Evolutionary conservation across 2,113 vertebrate species (phyloP), one percentile per base, ranked within the genome.

Genomic region (Girardinichthys multiradiatus): DNA sequence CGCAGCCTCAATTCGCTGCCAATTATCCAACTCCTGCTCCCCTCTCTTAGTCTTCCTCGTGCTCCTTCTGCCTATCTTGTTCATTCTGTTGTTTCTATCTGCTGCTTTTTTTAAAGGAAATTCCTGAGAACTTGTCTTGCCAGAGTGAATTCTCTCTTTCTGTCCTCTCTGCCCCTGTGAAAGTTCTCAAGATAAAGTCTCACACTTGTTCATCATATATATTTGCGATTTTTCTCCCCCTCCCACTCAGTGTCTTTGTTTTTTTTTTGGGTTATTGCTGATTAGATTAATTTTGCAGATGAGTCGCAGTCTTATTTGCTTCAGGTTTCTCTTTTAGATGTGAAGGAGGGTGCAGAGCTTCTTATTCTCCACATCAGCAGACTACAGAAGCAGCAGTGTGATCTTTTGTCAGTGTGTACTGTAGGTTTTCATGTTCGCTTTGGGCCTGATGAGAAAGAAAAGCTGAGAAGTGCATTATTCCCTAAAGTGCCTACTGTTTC

Each of bases 21-120:
- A 97, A 97, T 95, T 98, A 93, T 97, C 94, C 95, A 93, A 96
- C 96, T 96, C 96, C 95, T 89, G 88, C 90, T 88, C 86, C 85
- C 84, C 83, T 75, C 86, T 30, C 94, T 92, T 28, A 27, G 35
- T 77, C 63, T 80, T 74, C 63, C 76, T 80, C 68, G 42, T 72
- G 45, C 62, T 82, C 79, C 64, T 72, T 70, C 76, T 85, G 75
- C 60, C 83, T 86, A 95, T 92, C 90, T 93, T 13, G 64, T 89
- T 90, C 81, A 76, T 85, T 90, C 86, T 83, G 85, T 79, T 81
- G 77, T 61, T 65, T 85, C 84, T 82, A 30, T 86, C 74, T 70
- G 73, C 81, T 76, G 82, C n/a, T 86, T 94, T 93, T 93, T 54
- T 54, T 54, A 45, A 15, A 45, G 17, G 9, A 51, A 21, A 54